Conservation (phyloP, 2,113 vertebrate genomes). For the Dolichotis patagonum region DNA sequence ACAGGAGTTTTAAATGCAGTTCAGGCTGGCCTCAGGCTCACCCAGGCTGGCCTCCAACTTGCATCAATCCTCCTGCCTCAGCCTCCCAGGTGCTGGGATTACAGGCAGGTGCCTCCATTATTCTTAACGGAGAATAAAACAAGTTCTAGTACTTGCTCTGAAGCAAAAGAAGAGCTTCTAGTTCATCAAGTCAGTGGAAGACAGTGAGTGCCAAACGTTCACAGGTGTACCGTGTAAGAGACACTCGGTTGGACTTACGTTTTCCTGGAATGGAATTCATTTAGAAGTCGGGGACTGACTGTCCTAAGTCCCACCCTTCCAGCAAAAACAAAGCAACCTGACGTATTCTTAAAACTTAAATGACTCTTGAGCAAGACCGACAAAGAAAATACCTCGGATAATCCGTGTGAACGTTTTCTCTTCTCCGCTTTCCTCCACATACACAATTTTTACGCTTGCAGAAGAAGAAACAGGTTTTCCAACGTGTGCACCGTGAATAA, state of each 20-base stretch:
- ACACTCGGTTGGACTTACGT: neutral
- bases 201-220: neutral
- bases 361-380: neutral
- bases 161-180: neutral
- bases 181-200: neutral
- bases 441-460: constrained; percentile 90
- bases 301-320: neutral
- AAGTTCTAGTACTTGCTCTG: neutral
- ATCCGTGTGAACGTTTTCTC: constrained; percentile 91
- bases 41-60: neutral
- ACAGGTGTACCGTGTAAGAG: neutral
- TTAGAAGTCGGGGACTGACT: neutral
- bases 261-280: neutral
- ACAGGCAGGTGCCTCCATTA: neutral
- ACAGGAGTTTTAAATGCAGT: neutral
- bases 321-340: neutral
- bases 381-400: constrained; percentile 87
- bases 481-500: constrained; percentile 95
- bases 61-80: neutral
- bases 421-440: constrained; percentile 87
- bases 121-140: neutral
- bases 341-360: constrained; percentile 12
- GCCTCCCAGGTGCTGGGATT: neutral
- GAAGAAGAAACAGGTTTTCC: constrained; percentile 89
- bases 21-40: neutral